Evolutionary conservation across 1,140 invertebrate species (phyloP), one percentile per base, ranked within the genome.

Genomic region (Drosophila quadrilineata): DNA sequence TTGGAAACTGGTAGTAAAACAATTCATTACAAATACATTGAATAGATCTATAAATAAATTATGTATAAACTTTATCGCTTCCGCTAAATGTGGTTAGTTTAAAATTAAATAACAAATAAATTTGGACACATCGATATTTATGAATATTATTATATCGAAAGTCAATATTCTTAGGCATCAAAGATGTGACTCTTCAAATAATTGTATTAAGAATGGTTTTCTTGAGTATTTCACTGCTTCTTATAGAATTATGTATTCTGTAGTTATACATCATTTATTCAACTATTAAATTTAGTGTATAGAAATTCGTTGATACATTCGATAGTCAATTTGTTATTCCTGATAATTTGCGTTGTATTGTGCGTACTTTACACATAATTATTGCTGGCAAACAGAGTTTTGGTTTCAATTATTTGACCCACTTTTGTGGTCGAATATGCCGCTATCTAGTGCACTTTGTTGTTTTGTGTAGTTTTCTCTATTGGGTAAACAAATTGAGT

Each of bases 301-400:
- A n/a, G n/a, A n/a, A n/a, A n/a, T 46, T n/a, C n/a, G n/a, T n/a
- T 3, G n/a, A 6, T n/a, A 22, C 58, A 66, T 66, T 12, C 0
- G n/a, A 24, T 29, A n/a, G 43, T 22, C 29, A 31, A 28, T 22
- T 36, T 2, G 1, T 57, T 38, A 50, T 49, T 66, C 46, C 70
- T 64, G 40, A 57, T 46, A 54, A 64, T 84, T 82, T 64, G 64
- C 53, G 26, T 64, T 63, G 46, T 38, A 41, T 21, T 33, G 52
- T 72, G 73, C 77, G 84, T 84, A 84, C 76, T 76, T 84, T 60
- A 76, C 63, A 60, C 73, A 70, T 84, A 82, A 82, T 82, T 82
- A 82, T 82, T 73, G 69, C 58, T 59, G 56, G 59, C 65, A 82
- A 82, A 82, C 60, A 80, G 66, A 79, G 50, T 64, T 45, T 19